phyloP scores from a whole-genome alignment of 92 coral and sea anemone species.

The Scolanthus callimorphus region DNA sequence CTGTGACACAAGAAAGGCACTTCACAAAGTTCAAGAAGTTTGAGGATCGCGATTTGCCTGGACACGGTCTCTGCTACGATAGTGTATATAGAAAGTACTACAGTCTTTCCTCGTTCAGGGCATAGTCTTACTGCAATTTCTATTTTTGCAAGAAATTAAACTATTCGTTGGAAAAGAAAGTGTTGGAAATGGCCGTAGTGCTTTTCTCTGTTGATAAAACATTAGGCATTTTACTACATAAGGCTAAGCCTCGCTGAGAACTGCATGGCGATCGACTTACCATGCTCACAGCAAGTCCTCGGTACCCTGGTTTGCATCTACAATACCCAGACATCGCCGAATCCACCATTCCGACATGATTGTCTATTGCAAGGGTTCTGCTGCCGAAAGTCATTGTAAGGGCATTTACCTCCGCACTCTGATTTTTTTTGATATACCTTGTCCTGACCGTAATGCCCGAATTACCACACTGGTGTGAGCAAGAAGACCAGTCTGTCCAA shows the following conservation, averaged over 20 bases:
- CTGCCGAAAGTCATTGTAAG: conserved; percentile 20
- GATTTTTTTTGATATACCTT: conserved; percentile 18
- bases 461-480: conserved; percentile 54
- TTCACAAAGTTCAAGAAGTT: too few relatives aligned
- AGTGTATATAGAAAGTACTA: too few relatives aligned
- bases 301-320: conserved; percentile 25
- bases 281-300: conserved; percentile 53
- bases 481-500: conserved; percentile 48
- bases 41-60: neutral
- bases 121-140: too few relatives aligned
- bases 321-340: conserved; percentile 32
- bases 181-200: too few relatives aligned
- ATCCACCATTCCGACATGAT: conserved; percentile 36
- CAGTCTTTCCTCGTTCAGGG: neutral
- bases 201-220: neutral
- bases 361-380: conserved; percentile 38
- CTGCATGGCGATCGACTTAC: too few relatives aligned
- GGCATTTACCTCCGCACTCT: conserved; percentile 47
- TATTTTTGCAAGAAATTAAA: neutral
- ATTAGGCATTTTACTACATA: neutral
- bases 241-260: neutral
- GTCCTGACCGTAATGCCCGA: conserved; percentile 54
- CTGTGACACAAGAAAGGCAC: too few relatives aligned
- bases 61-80: too few relatives aligned
- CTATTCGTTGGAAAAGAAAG: too few relatives aligned